These are phyloP conservation scores for Pseudomyrmex sp. DNA, from an alignment of 1,140 invertebrate genomes.

Conservation along the genomic window DNA sequence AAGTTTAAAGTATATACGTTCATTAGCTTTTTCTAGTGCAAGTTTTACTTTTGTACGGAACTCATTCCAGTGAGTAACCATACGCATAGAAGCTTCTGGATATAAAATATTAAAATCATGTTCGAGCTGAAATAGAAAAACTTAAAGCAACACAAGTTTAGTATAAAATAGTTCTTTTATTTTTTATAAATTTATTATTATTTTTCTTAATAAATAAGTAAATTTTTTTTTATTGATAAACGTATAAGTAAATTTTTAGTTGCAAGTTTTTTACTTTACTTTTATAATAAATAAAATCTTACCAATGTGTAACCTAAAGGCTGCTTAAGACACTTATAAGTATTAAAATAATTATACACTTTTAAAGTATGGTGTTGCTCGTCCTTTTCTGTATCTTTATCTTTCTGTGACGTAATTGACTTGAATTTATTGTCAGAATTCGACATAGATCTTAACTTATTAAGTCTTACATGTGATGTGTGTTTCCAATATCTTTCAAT, in stretches of 20 bases:
- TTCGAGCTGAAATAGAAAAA: too few relatives aligned
- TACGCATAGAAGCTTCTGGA: background rate
- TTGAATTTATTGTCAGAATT: background rate
- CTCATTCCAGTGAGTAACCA: background rate
- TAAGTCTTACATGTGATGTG: slow-evolving; percentile 18
- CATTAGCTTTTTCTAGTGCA: background rate
- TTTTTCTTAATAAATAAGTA: too few relatives aligned
- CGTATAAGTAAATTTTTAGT: too few relatives aligned
- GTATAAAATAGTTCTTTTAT: too few relatives aligned
- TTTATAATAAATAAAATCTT: too few relatives aligned
- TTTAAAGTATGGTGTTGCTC: slow-evolving; percentile 8
- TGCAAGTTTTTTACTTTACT: too few relatives aligned
- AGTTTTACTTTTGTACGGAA: background rate
- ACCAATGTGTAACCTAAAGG: too few relatives aligned
- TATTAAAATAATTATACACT: background rate
- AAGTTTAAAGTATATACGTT: background rate
- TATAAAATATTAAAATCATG: slow-evolving; percentile 3
- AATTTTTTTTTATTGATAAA: too few relatives aligned
- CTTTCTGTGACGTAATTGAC: background rate
- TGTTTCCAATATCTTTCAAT: slow-evolving; percentile 34
- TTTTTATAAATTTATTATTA: too few relatives aligned
- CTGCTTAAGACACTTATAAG: too few relatives aligned
- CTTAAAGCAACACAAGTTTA: too few relatives aligned
- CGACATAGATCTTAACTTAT: background rate
- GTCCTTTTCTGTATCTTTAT: background rate